A percentile compares a stretch with the other conserved stretches of the same genome.
Conservation (phyloP, 2,888 invertebrate genomes). For the Bembecia ichneumoniformis region DNA sequence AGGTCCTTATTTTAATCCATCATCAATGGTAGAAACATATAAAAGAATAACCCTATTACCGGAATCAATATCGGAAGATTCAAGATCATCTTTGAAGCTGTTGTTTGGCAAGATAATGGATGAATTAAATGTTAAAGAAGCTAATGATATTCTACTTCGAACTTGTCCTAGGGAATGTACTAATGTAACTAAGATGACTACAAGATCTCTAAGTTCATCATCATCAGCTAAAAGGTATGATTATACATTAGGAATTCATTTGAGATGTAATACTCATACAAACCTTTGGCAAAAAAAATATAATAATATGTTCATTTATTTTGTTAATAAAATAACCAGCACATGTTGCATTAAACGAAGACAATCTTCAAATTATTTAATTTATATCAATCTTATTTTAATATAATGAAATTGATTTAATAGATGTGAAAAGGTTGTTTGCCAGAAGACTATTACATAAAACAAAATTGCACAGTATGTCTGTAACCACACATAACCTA, state of each 20-base stretch:
- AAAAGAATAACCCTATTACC: slow-evolving; percentile 84
- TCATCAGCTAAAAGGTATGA: slow-evolving; percentile 50
- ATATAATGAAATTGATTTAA: no score
- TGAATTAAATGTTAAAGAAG: slow-evolving; percentile 82
- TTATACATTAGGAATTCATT: slow-evolving; percentile 1
- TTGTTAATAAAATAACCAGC: no score
- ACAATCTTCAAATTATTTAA: no score
- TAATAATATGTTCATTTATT: no score
- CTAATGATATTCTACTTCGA: slow-evolving; percentile 84
- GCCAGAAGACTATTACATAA: no score
- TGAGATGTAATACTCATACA: background rate
- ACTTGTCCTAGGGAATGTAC: slow-evolving; percentile 77
- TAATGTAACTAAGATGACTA: slow-evolving; percentile 51
- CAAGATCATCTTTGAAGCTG: slow-evolving; percentile 74
- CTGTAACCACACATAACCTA: no score
- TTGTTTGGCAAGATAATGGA: slow-evolving; percentile 77
- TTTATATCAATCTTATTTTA: no score
- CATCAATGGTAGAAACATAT: slow-evolving; percentile 76
- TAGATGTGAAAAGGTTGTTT: no score
- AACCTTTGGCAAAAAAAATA: background rate
- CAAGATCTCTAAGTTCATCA: slow-evolving; percentile 46
- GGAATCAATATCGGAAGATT: slow-evolving; percentile 77
- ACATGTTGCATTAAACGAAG: no score
- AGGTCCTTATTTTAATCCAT: slow-evolving; percentile 74
- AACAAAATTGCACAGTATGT: no score